A percentile compares a stretch with the other conserved stretches of the same genome.
phyloP scores from a whole-genome alignment of 37 sponge, comb jelly and placozoan species.

The Eunapius fragilis region DNA sequence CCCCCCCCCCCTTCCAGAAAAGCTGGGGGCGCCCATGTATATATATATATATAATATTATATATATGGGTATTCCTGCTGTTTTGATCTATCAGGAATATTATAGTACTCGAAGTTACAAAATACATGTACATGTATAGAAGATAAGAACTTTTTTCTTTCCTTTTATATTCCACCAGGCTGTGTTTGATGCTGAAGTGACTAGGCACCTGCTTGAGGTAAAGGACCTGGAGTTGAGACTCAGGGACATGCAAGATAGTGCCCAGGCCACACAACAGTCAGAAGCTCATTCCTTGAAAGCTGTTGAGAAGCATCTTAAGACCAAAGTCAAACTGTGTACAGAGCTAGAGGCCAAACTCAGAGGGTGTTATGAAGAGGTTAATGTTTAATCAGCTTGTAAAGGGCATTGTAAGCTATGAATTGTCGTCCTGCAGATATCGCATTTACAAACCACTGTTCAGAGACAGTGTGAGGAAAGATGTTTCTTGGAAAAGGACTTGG shows the following conservation, averaged over 20 bases:
- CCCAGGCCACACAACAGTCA: neutral
- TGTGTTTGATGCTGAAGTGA: neutral
- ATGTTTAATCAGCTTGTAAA: neutral
- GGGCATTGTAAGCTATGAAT: neutral
- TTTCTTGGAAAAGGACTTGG: neutral
- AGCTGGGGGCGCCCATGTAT: too few species aligned
- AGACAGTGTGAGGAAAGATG: neutral
- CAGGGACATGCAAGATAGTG: neutral
- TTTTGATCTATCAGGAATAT: too few species aligned
- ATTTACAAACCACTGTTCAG: neutral
- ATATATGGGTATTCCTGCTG: too few species aligned
- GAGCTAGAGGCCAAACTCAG: neutral
- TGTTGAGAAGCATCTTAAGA: neutral
- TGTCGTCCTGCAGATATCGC: neutral
- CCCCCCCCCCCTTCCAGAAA: too few species aligned
- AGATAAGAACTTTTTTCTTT: neutral
- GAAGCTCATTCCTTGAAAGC: neutral
- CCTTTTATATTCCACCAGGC: neutral
- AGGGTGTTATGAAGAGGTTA: neutral
- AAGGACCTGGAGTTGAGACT: neutral
- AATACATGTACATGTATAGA: too few species aligned
- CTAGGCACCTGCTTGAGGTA: neutral
- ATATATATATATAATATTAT: too few species aligned
- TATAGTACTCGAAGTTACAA: too few species aligned
- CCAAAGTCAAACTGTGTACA: neutral